A percentile compares a stretch with the other conserved stretches of the same genome.
Evolutionary conservation across 2,888 invertebrate species (phyloP).

Genomic region (Elmis aenea): DNA sequence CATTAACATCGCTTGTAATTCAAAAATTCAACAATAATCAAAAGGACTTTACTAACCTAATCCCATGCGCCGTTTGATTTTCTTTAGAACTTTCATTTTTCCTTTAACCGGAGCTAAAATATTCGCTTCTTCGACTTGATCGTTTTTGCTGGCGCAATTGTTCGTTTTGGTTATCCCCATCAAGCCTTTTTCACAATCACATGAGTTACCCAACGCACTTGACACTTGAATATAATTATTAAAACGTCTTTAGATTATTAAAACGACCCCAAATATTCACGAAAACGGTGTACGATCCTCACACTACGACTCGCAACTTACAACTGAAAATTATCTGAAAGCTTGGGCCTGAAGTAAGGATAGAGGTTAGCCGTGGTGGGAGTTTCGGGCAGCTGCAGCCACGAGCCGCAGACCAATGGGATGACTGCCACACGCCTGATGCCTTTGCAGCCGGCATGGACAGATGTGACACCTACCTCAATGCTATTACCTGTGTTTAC

Average conservation of each 20-base stretch:
- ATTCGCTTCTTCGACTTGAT: conserved; percentile 36
- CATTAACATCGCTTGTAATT: too few relatives aligned
- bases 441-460: conserved; percentile 51
- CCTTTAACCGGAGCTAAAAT: conserved; percentile 51
- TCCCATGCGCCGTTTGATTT: conserved; percentile 82
- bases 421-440: conserved; percentile 53
- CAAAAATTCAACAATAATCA: conserved; percentile 1
- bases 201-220: too few relatives aligned
- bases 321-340: conserved; percentile 27
- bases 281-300: too few relatives aligned
- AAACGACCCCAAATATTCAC: conserved; percentile 7
- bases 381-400: conserved; percentile 43
- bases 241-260: too few relatives aligned
- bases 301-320: too few relatives aligned
- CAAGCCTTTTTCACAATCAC: conserved; percentile 29
- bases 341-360: conserved; percentile 31
- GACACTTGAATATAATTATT: too few relatives aligned
- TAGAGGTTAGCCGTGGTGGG: conserved; percentile 23
- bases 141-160: conserved; percentile 39
- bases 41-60: conserved; percentile 62
- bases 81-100: conserved; percentile 88
- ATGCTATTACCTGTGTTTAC: background rate
- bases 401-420: conserved; percentile 56
- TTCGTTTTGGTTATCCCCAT: conserved; percentile 45
- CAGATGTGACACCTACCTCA: conserved; percentile 41